Evolutionary conservation across 2,797 vertebrate genomes (phyloP).

Genomic region (Poliocrania exsul): DNA sequence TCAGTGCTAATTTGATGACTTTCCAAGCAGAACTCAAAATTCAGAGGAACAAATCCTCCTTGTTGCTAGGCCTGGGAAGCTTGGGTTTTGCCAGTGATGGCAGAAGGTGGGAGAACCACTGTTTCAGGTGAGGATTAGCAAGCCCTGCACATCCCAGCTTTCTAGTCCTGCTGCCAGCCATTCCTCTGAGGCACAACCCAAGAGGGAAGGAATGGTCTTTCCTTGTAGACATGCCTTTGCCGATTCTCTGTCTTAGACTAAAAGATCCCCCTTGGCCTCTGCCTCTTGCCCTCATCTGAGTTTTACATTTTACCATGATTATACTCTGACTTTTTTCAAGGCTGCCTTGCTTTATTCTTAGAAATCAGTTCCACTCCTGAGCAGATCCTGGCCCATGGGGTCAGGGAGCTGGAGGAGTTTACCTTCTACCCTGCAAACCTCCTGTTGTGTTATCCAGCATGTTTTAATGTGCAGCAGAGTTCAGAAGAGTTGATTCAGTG

Average conservation of each 20-base stretch:
- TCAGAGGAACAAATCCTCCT: background rate
- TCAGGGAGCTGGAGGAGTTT: background rate
- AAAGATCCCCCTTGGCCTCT: background rate
- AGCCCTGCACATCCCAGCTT: background rate
- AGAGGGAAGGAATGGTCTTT: background rate
- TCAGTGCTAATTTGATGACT: constrained; percentile 21
- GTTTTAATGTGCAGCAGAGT: background rate
- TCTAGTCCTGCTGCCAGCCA: background rate
- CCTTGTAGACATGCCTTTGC: background rate
- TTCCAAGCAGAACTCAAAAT: constrained; percentile 16
- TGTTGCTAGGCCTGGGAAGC: background rate
- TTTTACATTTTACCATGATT: background rate
- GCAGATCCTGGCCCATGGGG: background rate
- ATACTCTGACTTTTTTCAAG: background rate
- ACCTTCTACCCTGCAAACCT: fast-evolving
- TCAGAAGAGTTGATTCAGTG: background rate
- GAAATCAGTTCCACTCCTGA: background rate
- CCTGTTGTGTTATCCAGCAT: background rate
- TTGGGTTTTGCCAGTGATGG: background rate
- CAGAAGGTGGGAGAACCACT: background rate
- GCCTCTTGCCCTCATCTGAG: background rate
- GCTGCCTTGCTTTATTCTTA: background rate
- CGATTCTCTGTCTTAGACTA: background rate
- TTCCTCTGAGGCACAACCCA: background rate
- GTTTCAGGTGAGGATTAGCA: background rate